These are phyloP conservation scores for Pterocles orientalis DNA, from an alignment of 2,113 vertebrate genomes.

Conservation along the genomic window DNA sequence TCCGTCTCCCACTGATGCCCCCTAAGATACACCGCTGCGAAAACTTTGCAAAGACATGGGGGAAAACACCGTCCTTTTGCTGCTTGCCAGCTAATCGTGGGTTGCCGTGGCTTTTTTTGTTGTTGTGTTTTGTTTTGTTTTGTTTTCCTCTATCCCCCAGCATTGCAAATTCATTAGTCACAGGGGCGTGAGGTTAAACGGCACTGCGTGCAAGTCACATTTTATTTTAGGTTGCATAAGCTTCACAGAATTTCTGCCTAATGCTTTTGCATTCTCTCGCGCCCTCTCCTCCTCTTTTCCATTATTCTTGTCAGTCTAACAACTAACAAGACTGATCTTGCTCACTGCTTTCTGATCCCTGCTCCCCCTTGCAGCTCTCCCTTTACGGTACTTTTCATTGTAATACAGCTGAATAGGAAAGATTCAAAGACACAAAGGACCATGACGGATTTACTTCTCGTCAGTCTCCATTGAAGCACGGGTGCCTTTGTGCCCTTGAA, in stretches of 20 bases:
- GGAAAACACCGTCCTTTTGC: background rate
- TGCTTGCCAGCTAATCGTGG: background rate
- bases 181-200: slow-evolving; percentile 6
- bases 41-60: background rate
- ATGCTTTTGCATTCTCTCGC: background rate
- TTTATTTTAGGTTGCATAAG: background rate
- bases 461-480: background rate
- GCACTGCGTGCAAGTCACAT: background rate
- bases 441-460: background rate
- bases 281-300: slow-evolving; percentile 26
- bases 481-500: background rate
- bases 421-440: background rate
- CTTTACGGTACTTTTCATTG: background rate
- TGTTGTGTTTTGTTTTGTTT: background rate
- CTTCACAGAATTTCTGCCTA: background rate
- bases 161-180: background rate
- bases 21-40: background rate
- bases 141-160: background rate
- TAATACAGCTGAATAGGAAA: background rate
- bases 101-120: fast-evolving
- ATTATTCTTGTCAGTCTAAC: slow-evolving; percentile 1
- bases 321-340: background rate
- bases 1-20: background rate
- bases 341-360: background rate
- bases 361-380: background rate